Percentiles rank a stretch among this genome's conserved stretches.
phyloP scores from a whole-genome alignment of 1,140 invertebrate genomes.

The Ridgeia piscesae region DNA sequence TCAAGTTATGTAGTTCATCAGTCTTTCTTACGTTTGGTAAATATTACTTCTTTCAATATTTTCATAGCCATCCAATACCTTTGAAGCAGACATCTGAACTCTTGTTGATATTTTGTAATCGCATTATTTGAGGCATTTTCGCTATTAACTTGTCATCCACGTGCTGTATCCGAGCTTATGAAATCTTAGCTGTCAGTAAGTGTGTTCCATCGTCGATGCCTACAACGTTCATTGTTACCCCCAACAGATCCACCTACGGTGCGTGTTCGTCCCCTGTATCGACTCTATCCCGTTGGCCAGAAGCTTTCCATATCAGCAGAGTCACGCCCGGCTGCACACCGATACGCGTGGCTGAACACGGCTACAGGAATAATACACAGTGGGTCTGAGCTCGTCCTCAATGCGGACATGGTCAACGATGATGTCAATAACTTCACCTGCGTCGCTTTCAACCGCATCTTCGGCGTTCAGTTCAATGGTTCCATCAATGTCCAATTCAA shows the following conservation, averaged over 20 bases:
- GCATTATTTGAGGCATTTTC: no score
- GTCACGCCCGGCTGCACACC: not conserved
- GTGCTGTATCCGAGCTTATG: no score
- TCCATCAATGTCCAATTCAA: not conserved
- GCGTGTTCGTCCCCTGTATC: not conserved
- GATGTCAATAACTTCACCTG: not conserved
- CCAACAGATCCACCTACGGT: not conserved
- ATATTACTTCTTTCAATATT: no score
- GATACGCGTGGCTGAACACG: not conserved
- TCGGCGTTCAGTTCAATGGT: not conserved
- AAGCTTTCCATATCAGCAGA: not conserved
- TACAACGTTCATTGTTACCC: not conserved
- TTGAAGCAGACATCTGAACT: no score
- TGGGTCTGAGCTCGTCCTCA: not conserved
- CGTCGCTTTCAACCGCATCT: constrained; percentile 3
- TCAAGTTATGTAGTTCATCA: no score
- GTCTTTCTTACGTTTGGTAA: no score
- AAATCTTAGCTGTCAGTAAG: no score
- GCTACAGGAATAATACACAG: not conserved
- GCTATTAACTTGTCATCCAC: no score
- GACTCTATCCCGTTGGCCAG: not conserved
- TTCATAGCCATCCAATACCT: no score
- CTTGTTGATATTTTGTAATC: no score
- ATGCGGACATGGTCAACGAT: not conserved
- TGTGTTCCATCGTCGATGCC: no score